Percentiles rank a stretch among this genome's conserved stretches.
Conservation (phyloP, 2,888 invertebrate species). For the Monochamus alternatus region DNA sequence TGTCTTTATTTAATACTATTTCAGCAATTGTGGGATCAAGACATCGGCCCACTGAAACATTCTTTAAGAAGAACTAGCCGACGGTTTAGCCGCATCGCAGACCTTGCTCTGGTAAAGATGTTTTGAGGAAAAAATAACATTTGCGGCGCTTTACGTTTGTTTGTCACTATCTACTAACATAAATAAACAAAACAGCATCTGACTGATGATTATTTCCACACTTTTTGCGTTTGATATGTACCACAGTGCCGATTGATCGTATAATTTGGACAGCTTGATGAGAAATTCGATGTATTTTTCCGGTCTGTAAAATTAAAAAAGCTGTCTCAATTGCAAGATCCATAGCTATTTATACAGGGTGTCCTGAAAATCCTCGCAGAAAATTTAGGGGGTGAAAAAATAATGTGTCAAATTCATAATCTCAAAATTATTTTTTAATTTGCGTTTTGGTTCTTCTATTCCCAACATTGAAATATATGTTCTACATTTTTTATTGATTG, state of each 20-base stretch:
- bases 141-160: conserved; percentile 33
- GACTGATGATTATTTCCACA: background rate
- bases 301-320: too few relatives aligned
- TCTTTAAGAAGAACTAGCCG: conserved; percentile 84
- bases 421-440: too few relatives aligned
- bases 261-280: too few relatives aligned
- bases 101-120: conserved; percentile 83
- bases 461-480: too few relatives aligned
- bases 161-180: conserved; percentile 8
- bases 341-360: too few relatives aligned
- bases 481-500: too few relatives aligned
- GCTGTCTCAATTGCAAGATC: too few relatives aligned
- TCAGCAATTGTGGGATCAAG: conserved; percentile 88
- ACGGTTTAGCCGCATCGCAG: conserved; percentile 80
- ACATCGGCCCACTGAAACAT: conserved; percentile 88
- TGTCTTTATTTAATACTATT: conserved; percentile 43
- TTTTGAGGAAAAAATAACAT: conserved; percentile 36
- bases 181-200: background rate
- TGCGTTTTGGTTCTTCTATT: too few relatives aligned
- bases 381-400: too few relatives aligned
- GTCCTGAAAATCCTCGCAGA: too few relatives aligned
- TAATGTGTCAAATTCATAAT: too few relatives aligned
- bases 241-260: background rate
- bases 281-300: too few relatives aligned
- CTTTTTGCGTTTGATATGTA: background rate